These are phyloP conservation scores for Athrips mouffetella DNA, from an alignment of 2,888 invertebrate species.

Conservation along the genomic window DNA sequence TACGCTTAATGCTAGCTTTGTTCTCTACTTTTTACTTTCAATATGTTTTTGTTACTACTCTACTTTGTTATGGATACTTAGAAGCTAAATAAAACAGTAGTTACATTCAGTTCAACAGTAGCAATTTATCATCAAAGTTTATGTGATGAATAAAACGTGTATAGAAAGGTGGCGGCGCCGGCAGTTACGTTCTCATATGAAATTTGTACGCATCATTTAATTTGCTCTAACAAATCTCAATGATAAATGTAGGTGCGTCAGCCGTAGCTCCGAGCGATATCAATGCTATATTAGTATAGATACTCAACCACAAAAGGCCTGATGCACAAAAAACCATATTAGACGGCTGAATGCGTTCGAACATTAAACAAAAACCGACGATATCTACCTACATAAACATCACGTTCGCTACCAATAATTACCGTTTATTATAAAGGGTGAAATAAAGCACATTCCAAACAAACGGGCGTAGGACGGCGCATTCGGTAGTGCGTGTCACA, in stretches of 20 bases:
- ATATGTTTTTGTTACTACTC: slow-evolving; percentile 1
- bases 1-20: not conserved
- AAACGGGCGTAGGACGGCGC: slow-evolving; percentile 40
- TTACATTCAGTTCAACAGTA: not conserved
- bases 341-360: slow-evolving; percentile 54
- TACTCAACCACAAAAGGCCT: slow-evolving; percentile 45
- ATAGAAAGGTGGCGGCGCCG: slow-evolving; percentile 6
- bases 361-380: slow-evolving; percentile 56
- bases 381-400: slow-evolving; percentile 50
- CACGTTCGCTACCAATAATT: slow-evolving; percentile 62
- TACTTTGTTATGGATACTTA: slow-evolving; percentile 3
- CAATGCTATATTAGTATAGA: slow-evolving; percentile 61
- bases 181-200: slow-evolving; percentile 15
- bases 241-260: slow-evolving; percentile 52
- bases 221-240: slow-evolving; percentile 38
- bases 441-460: slow-evolving; percentile 66
- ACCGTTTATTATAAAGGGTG: slow-evolving; percentile 66
- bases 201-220: slow-evolving; percentile 33
- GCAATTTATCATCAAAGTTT: slow-evolving; percentile 5
- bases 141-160: slow-evolving; percentile 1
- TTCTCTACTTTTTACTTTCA: not conserved
- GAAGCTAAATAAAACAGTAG: not conserved
- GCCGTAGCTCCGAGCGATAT: slow-evolving; percentile 49
- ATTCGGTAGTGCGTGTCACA: slow-evolving; percentile 77
- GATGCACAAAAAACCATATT: slow-evolving; percentile 66